Conservation (phyloP, 2,113 vertebrate genomes). For the Argyrosomus japonicus region DNA sequence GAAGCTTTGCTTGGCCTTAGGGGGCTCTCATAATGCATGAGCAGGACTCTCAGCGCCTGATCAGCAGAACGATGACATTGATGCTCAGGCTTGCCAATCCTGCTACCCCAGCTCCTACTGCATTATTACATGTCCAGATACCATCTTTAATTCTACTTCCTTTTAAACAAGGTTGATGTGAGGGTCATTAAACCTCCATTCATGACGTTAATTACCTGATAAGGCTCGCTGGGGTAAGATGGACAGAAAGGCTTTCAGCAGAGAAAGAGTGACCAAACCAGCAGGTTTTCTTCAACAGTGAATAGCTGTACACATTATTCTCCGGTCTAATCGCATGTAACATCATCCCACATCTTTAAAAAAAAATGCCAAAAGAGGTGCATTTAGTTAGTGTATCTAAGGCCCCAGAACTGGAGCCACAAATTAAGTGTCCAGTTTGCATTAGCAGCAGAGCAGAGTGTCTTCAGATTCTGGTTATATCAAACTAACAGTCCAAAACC, state of each 20-base stretch:
- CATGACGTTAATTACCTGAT: constrained; percentile 82
- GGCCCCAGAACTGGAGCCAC: constrained; percentile 8
- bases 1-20: constrained; percentile 51
- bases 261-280: constrained; percentile 42
- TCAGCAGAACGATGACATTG: constrained; percentile 77
- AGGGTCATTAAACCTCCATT: constrained; percentile 81
- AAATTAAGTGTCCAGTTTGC: constrained; percentile 6
- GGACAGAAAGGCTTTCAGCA: constrained; percentile 63
- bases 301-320: constrained; percentile 42
- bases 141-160: constrained; percentile 83
- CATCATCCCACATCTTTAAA: constrained; percentile 13
- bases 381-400: constrained; percentile 8
- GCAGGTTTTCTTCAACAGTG: constrained; percentile 40
- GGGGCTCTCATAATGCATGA: constrained; percentile 66
- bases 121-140: constrained; percentile 79
- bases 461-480: neutral
- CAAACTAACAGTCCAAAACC: neutral
- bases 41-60: constrained; percentile 60
- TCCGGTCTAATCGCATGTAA: constrained; percentile 1
- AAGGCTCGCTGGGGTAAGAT: constrained; percentile 74
- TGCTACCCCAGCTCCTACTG: constrained; percentile 45
- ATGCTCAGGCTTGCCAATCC: constrained; percentile 58
- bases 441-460: no score
- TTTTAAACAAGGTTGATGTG: constrained; percentile 79
- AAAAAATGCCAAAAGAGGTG: constrained; percentile 21